Base-by-base conservation (phyloP, 2,888 invertebrate genomes). In the Gari tellinella region DNA sequence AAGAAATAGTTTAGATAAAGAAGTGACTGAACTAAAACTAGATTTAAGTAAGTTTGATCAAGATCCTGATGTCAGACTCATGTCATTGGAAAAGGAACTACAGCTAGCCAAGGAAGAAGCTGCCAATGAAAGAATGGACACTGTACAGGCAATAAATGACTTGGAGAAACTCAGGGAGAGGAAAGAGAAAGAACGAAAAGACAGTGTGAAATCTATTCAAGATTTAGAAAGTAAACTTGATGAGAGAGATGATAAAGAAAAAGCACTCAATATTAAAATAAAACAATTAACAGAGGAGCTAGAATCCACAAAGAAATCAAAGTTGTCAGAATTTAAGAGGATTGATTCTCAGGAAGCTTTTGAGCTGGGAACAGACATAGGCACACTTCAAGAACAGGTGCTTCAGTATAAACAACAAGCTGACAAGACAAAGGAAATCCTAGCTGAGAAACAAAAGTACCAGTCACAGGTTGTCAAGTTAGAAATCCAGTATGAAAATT, bases 211-310 rank as follows among this genome's bases (percentile, higher is more conserved):
- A 46, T 65, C 67, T n/a, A 72, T 79, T 46, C 74, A 79, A 19
- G 58, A 72, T 45, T 62, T 79, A 19, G 74, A 74, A 55, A 55
- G 56, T 26, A 68, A 72, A 38, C n/a, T 78, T 15, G 73, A 78
- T 21, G 67, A 73, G 17, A 70, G 67, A 37, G 26, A 48, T n/a
- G 63, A 14, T 15, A 63, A 45, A 52, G 73, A 73, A 52, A 70
- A 64, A 53, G 53, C 66, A 19, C 41, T 79, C 7, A 72, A 57
- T 49, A 67, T 31, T 14, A 67, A 81, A 38, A 67, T 81, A 1
- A 76, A 70, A 17, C 78, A 83, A 51, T 69, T 81, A 53, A 76
- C 26, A 67, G 77, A 77, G 38, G 79, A 84, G 57, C 65, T 81
- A n/a, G 41, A 53, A 15, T 49, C 56, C n/a, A 65, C 73, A 15